These are phyloP conservation scores for Pollenia angustigena DNA, from an alignment of 2,888 invertebrate genomes.

Conservation along the genomic window DNA sequence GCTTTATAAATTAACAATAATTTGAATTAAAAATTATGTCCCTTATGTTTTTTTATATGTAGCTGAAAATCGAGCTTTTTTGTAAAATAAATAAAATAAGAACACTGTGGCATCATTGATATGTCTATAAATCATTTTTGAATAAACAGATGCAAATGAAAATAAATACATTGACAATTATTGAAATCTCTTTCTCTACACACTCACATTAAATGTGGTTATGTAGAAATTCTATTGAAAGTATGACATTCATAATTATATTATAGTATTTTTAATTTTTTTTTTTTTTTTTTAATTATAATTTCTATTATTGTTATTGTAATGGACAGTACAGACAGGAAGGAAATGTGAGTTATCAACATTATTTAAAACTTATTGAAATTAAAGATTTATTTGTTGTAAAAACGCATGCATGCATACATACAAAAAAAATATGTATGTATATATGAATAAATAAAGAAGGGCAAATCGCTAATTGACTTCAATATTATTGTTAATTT, in stretches of 20 bases:
- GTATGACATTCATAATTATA: conserved; percentile 32
- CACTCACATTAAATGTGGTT: neutral
- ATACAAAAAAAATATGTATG: too few relatives aligned
- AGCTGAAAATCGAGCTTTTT: too few relatives aligned
- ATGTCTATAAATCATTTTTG: neutral
- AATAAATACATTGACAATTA: neutral
- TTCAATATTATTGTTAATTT: too few relatives aligned
- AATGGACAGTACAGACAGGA: conserved; percentile 35
- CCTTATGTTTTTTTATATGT: too few relatives aligned
- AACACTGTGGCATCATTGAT: too few relatives aligned
- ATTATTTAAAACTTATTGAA: conserved; percentile 49
- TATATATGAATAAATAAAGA: too few relatives aligned
- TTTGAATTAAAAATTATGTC: too few relatives aligned
- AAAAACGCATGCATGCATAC: neutral
- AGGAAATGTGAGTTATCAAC: conserved; percentile 42
- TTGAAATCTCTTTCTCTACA: neutral
- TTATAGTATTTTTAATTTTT: conserved; percentile 19
- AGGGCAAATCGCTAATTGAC: too few relatives aligned
- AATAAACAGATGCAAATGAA: neutral
- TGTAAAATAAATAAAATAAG: too few relatives aligned
- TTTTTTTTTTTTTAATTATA: neutral
- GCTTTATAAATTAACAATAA: too few relatives aligned
- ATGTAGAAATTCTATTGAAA: conserved; percentile 3
- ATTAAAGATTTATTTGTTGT: neutral
- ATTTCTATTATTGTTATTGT: conserved; percentile 23